Conservation (phyloP, 2,113 vertebrate genomes). For the Carassius carassius region DNA sequence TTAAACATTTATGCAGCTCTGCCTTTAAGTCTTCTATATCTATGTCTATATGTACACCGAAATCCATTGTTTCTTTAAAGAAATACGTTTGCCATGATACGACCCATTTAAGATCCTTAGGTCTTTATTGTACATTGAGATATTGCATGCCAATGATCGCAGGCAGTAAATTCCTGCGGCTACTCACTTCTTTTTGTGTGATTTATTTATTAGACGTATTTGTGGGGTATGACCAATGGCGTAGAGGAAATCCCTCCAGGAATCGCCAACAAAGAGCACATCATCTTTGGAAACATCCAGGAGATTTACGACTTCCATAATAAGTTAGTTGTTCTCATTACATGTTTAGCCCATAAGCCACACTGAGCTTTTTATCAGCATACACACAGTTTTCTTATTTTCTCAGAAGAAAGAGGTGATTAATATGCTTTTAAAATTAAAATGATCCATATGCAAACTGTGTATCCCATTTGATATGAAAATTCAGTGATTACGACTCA, state of each 20-base stretch:
- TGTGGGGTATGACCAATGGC: slow-evolving; percentile 96
- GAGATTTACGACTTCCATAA: slow-evolving; percentile 97
- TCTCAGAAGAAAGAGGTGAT: background rate
- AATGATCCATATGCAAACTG: slow-evolving; percentile 21
- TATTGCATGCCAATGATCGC: background rate
- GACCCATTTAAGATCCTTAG: background rate
- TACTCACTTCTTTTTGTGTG: background rate
- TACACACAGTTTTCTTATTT: background rate
- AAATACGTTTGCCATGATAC: background rate
- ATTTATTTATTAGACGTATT: slow-evolving; percentile 82
- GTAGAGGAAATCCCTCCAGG: slow-evolving; percentile 92
- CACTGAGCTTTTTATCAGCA: background rate
- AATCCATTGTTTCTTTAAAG: background rate
- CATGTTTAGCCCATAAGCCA: background rate
- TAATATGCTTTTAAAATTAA: slow-evolving; percentile 6
- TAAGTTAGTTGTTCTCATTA: slow-evolving; percentile 79
- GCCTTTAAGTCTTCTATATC: background rate
- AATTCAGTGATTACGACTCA: background rate
- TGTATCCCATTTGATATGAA: slow-evolving; percentile 13
- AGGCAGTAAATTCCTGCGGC: background rate
- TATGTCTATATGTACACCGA: background rate
- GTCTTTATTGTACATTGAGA: background rate
- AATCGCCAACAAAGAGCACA: slow-evolving; percentile 91
- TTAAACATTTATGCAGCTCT: background rate
- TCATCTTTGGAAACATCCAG: slow-evolving; percentile 98